phyloP scores from a whole-genome alignment of 2,113 vertebrate genomes.

The Pseudonaja textilis region DNA sequence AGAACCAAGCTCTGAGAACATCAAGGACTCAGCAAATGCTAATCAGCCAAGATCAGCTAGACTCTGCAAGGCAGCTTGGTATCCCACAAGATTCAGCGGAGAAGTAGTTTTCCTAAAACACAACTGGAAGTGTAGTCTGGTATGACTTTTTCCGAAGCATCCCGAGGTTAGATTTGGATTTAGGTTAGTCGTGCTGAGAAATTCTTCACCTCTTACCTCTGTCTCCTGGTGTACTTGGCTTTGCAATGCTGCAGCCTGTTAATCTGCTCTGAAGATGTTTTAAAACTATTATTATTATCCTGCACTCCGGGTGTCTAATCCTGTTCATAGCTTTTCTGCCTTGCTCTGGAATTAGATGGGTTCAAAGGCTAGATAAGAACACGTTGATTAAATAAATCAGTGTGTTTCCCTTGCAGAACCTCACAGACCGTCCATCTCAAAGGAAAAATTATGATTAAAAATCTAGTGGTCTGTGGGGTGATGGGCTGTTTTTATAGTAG shows the following conservation, averaged over 20 bases:
- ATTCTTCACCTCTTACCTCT: neutral
- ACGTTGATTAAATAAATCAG: neutral
- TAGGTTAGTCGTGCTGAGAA: neutral
- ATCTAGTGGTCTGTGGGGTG: neutral
- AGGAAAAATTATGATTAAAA: neutral
- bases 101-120: neutral
- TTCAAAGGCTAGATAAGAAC: neutral
- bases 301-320: neutral
- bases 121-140: neutral
- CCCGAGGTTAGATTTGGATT: neutral
- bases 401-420: neutral
- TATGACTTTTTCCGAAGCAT: neutral
- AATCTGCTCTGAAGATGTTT: neutral
- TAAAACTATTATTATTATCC: neutral
- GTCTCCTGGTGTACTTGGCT: neutral
- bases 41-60: neutral
- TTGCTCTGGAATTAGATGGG: neutral
- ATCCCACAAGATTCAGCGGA: neutral
- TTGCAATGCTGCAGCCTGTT: neutral
- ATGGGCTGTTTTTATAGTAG: neutral
- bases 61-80: neutral
- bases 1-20: neutral
- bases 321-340: neutral
- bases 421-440: neutral
- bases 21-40: neutral